These are phyloP conservation scores for Meloidogyne exigua DNA, from an alignment of 1,140 invertebrate species.

Conservation along the genomic window DNA sequence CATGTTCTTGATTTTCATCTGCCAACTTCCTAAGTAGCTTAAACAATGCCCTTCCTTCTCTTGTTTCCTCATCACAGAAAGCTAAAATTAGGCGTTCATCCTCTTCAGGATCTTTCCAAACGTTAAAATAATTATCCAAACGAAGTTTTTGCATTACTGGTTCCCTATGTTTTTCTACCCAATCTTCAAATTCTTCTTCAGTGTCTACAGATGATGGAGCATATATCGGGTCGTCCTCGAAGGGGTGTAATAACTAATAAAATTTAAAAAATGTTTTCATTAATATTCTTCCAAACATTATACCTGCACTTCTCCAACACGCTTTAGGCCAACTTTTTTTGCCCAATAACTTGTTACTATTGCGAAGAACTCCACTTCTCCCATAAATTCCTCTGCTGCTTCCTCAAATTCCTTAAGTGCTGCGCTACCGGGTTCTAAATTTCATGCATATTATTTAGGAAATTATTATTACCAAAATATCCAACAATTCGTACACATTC, in stretches of 20 bases:
- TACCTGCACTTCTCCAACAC: slow-evolving; percentile 22
- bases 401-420: slow-evolving; percentile 63
- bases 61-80: slow-evolving; percentile 62
- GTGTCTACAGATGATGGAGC: slow-evolving; percentile 61
- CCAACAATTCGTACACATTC: slow-evolving; percentile 62
- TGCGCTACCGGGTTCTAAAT: slow-evolving; percentile 57
- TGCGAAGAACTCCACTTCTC: slow-evolving; percentile 63
- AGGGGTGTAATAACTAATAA: slow-evolving; percentile 55
- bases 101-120: slow-evolving; percentile 63
- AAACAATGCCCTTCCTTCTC: slow-evolving; percentile 62
- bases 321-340: slow-evolving; percentile 59
- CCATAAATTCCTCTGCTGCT: slow-evolving; percentile 63
- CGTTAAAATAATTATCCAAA: slow-evolving; percentile 62
- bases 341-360: slow-evolving; percentile 63
- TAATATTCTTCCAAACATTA: background rate
- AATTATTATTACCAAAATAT: slow-evolving; percentile 46
- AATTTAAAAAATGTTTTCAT: background rate
- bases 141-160: slow-evolving; percentile 63
- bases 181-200: slow-evolving; percentile 63
- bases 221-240: slow-evolving; percentile 63
- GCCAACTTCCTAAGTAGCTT: slow-evolving; percentile 60
- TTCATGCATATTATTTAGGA: background rate
- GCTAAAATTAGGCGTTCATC: slow-evolving; percentile 60
- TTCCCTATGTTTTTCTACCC: slow-evolving; percentile 63
- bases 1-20: slow-evolving; percentile 62